Evolutionary conservation across 2,888 invertebrate genomes (phyloP), one percentile per base, ranked within the genome.

Genomic region (Brachyopa scutellaris): DNA sequence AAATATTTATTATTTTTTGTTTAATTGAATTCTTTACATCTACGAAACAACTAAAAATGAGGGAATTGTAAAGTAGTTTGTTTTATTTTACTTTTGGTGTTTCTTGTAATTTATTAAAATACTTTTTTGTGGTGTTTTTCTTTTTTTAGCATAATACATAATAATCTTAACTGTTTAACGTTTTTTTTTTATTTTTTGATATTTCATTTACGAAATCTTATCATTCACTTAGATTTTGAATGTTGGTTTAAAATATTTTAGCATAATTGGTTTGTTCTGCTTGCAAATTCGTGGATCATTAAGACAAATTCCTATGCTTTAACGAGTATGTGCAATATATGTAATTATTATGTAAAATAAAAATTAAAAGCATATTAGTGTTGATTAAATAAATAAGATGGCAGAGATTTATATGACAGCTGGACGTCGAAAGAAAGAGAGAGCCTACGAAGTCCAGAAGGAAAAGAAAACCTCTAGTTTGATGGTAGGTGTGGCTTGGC

Each of bases 1-100:
- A 19, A 53, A 33, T 31, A 1, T 33, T 29, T 49, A 23, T 49
- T 5, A 26, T 69, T 33, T 42, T 19, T 33, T 67, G 57, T 11
- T 15, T 66, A 31, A 66, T 61, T 55, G 47, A 53, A 73, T 5
- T 76, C 42, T 74, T 69, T 80, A 80, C 69, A 45, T 45, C 57
- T 76, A 70, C 11, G 51, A 70, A 62, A 69, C 21, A 70, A 80
- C 62, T 53, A 31, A 67, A 67, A 74, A 69, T 69, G 67, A 62
- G 80, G 74, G 80, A 74, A 64, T 55, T 69, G n/a, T 17, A 5
- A 8, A 36, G 26, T 26, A 36, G 33, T 29, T 69, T 47, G 8
- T 8, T 33, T 45, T 42, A 21, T 17, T 21, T 23, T 3, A 11
- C 13, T 13, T 11, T 45, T 19, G 11, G 38, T 64, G 23, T 26